These are phyloP conservation scores for Oxytorus armatus DNA, from an alignment of 2,888 invertebrate genomes.

Conservation along the genomic window DNA sequence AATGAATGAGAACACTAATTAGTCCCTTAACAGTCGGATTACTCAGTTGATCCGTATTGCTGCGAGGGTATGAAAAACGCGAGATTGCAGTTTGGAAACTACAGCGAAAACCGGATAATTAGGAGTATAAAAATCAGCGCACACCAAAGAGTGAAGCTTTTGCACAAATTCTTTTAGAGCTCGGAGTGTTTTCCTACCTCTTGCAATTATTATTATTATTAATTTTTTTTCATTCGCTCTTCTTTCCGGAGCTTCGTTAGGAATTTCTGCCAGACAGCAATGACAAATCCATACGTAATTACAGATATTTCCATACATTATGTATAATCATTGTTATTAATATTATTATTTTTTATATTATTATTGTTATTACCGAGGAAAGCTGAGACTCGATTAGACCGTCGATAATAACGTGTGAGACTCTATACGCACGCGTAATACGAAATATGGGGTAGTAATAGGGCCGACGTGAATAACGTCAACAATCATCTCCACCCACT, in stretches of 20 bases:
- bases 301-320: neutral
- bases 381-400: slow-evolving; percentile 35
- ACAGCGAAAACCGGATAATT: slow-evolving; percentile 58
- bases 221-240: neutral
- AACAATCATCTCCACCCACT: neutral
- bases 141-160: slow-evolving; percentile 22
- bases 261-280: slow-evolving; percentile 29
- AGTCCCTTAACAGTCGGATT: slow-evolving; percentile 41
- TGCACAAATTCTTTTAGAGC: slow-evolving; percentile 23
- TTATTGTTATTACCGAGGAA: neutral
- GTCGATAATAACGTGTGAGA: slow-evolving; percentile 25
- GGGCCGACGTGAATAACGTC: neutral
- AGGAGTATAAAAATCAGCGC: slow-evolving; percentile 40
- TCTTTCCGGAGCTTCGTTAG: slow-evolving; percentile 44
- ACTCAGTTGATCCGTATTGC: slow-evolving; percentile 38
- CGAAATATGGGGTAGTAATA: slow-evolving; percentile 1
- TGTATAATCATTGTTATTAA: neutral
- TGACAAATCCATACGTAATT: slow-evolving; percentile 23
- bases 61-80: slow-evolving; percentile 21
- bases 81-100: slow-evolving; percentile 12
- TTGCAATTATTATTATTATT: slow-evolving; percentile 35
- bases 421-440: neutral
- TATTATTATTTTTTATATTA: slow-evolving; percentile 1
- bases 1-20: slow-evolving; percentile 35
- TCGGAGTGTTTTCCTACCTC: slow-evolving; percentile 14